Evolutionary conservation across 2,113 vertebrate genomes (phyloP), one percentile per base, ranked within the genome.

Genomic region (Amphilophus citrinellus): DNA sequence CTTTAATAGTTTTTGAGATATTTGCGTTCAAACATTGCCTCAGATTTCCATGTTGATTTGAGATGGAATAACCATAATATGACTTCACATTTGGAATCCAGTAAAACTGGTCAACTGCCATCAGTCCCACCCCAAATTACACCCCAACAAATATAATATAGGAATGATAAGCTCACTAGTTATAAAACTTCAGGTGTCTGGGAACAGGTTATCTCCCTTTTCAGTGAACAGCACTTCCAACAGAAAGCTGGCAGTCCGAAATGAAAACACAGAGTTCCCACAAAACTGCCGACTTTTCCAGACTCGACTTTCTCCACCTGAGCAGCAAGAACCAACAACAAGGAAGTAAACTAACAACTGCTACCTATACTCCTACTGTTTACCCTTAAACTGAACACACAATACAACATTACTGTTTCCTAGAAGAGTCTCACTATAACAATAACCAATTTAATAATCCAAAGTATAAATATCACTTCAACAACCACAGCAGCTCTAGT

Each of bases 291-390:
- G n/a, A 58, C 57, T 58, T 58, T 58, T 58, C 20, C 62, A 68
- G 0, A 66, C 4, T 24, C 0, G 24, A 50, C 42, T 44, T 44
- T 44, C 42, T 13, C 3, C 42, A 13, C 47, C 17, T 2, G 11
- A 17, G 2, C 47, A 50, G 47, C 15, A 17, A 50, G 47, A 37
- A 9, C 37, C 37, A 37, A 42, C n/a, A 66, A 17, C 39, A 66
- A 17, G n/a, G 15, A 68, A 15, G n/a, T 42, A 65, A 24, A 24
- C 22, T 24, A 47, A 27, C 39, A 68, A 44, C 13, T 1, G 13
- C 35, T 11, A 37, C 61, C 20, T 65, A 37, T 65, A 24, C 8
- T 24, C 15, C 24, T 66, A 0, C 37, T 66, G n/a, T 44, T 44
- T 66, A 9, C 14, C 39, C 39, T 15, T 15, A 44, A 7, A 44